Conservation (phyloP, 2,113 vertebrate species). For the Neodon shergylaensis region DNA sequence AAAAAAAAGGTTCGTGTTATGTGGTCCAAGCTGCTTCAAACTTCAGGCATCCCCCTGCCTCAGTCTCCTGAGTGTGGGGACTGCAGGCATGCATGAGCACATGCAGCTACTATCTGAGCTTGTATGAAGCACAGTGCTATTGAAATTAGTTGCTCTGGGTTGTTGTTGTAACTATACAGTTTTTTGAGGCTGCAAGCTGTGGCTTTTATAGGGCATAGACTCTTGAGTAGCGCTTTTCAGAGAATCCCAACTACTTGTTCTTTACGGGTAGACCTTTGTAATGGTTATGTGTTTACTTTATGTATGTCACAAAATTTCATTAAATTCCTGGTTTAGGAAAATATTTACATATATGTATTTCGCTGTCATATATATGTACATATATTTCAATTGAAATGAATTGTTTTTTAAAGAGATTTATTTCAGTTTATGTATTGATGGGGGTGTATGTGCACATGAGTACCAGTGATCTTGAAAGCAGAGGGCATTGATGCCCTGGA, state of each 20-base stretch:
- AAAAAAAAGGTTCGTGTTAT: background rate
- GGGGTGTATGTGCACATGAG: background rate
- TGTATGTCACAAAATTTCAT: background rate
- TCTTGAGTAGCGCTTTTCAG: background rate
- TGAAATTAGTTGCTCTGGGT: background rate
- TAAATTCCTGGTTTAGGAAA: background rate
- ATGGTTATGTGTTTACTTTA: conserved; percentile 33
- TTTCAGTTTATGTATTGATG: background rate
- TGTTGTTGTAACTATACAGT: background rate
- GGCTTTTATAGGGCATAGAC: background rate
- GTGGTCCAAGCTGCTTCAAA: background rate
- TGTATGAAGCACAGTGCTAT: background rate
- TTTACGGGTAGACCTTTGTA: conserved; percentile 15
- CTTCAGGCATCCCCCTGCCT: background rate
- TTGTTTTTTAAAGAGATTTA: background rate
- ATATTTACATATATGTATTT: background rate
- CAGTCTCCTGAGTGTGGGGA: background rate
- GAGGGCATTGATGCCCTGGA: background rate
- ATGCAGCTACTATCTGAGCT: background rate
- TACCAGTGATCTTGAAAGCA: background rate
- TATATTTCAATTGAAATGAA: background rate
- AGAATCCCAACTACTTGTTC: background rate
- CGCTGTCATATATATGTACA: background rate
- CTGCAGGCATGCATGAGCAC: background rate
- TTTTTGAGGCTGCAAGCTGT: background rate